phyloP scores from a whole-genome alignment of 1,140 invertebrate species.

The Charaxes varanes region DNA sequence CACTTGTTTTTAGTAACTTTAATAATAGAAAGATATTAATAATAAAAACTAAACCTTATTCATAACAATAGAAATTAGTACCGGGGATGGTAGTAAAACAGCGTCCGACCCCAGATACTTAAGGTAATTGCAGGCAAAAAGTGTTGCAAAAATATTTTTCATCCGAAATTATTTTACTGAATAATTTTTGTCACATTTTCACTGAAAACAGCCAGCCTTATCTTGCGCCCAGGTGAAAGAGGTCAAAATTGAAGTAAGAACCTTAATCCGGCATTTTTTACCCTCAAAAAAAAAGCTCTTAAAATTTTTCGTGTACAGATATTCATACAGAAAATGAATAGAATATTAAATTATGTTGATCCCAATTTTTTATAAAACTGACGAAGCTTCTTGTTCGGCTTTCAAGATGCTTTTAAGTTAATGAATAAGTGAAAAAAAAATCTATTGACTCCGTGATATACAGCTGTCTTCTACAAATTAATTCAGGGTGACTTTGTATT shows the following conservation, averaged over 20 bases:
- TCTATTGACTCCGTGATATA: conserved; percentile 57
- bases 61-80: too few relatives aligned
- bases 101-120: too few relatives aligned
- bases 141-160: background rate
- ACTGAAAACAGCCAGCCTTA: too few relatives aligned
- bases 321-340: conserved; percentile 66
- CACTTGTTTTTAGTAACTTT: too few relatives aligned
- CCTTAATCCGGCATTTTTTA: too few relatives aligned
- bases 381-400: conserved; percentile 68
- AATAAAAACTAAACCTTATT: too few relatives aligned
- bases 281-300: too few relatives aligned
- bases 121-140: conserved; percentile 3
- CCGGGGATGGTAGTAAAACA: too few relatives aligned
- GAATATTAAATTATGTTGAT: conserved; percentile 72
- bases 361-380: conserved; percentile 65
- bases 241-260: background rate
- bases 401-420: conserved; percentile 72
- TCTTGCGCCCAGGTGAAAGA: background rate
- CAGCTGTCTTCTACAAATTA: conserved; percentile 16
- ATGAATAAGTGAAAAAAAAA: conserved; percentile 68
- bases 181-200: too few relatives aligned
- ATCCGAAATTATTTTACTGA: background rate
- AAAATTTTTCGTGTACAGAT: conserved; percentile 53
- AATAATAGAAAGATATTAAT: too few relatives aligned
- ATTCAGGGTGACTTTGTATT: conserved; percentile 8